Evolutionary conservation across 2,113 vertebrate genomes (phyloP).

Genomic region (Alectura lathami): DNA sequence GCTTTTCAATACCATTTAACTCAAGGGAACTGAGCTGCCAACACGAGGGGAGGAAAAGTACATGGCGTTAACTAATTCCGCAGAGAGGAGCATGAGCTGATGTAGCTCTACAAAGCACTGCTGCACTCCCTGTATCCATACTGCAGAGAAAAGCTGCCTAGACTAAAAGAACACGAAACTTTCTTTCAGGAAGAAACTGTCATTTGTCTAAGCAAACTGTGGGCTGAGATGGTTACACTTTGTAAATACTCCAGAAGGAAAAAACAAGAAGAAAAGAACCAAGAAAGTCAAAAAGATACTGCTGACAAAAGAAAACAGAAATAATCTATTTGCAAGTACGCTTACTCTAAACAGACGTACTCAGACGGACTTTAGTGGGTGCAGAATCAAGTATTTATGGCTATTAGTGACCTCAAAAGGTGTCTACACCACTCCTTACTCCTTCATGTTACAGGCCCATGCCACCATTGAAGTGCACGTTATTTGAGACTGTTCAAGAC

Average conservation of each 20-base stretch:
- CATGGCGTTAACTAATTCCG: background rate
- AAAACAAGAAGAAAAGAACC: background rate
- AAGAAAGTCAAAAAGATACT: background rate
- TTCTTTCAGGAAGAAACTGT: background rate
- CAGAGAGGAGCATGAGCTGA: background rate
- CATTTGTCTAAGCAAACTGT: background rate
- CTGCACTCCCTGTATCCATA: background rate
- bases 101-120: background rate
- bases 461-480: background rate
- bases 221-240: background rate
- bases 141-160: background rate
- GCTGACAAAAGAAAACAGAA: background rate
- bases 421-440: background rate
- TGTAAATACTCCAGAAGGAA: background rate
- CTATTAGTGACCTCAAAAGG: background rate
- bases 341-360: background rate
- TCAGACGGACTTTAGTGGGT: background rate
- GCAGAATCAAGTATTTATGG: background rate
- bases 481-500: background rate
- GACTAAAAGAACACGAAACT: background rate
- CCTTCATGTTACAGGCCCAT: background rate
- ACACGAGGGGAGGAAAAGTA: background rate
- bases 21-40: background rate
- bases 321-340: background rate
- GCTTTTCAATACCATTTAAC: background rate